Evolutionary conservation across 2,888 invertebrate species (phyloP).

Genomic region (Helobdella robusta): DNA sequence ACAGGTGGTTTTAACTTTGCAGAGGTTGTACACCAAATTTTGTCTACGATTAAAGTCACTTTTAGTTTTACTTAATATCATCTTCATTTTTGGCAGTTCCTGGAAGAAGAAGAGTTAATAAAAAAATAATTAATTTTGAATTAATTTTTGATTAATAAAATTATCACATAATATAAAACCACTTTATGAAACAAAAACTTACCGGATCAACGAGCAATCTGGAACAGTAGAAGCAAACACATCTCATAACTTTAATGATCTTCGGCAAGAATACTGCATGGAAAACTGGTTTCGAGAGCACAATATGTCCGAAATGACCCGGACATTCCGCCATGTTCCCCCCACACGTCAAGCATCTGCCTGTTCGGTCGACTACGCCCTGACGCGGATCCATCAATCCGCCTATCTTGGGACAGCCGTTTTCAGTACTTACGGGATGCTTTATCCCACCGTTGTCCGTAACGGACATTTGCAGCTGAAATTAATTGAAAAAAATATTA

Average conservation of each 20-base stretch:
- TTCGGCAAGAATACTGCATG: slow-evolving; percentile 96
- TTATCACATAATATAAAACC: no score
- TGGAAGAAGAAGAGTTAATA: no score
- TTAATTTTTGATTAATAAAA: no score
- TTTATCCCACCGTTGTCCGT: slow-evolving; percentile 78
- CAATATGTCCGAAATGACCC: slow-evolving; percentile 97
- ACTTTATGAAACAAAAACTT: no score
- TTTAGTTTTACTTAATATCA: no score
- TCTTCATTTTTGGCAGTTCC: no score
- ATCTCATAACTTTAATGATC: slow-evolving; percentile 90
- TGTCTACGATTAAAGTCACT: no score
- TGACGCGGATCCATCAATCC: slow-evolving; percentile 99
- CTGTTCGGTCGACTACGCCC: slow-evolving; percentile 86
- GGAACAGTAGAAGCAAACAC: slow-evolving; percentile 97
- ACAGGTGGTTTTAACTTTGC: no score
- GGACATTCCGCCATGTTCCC: slow-evolving; percentile 96
- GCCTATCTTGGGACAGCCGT: slow-evolving; percentile 90
- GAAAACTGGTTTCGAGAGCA: slow-evolving; percentile 93
- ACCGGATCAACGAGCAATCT: slow-evolving; percentile 87
- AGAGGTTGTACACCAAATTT: no score
- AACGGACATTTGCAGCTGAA: slow-evolving; percentile 88
- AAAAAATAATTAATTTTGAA: no score
- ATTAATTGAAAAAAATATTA: neutral
- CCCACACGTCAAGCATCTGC: slow-evolving; percentile 53
- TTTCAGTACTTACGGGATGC: slow-evolving; percentile 87